Percentiles rank a stretch among this genome's conserved stretches.
phyloP scores from a whole-genome alignment of 2,797 vertebrate genomes.

The Morus bassanus region DNA sequence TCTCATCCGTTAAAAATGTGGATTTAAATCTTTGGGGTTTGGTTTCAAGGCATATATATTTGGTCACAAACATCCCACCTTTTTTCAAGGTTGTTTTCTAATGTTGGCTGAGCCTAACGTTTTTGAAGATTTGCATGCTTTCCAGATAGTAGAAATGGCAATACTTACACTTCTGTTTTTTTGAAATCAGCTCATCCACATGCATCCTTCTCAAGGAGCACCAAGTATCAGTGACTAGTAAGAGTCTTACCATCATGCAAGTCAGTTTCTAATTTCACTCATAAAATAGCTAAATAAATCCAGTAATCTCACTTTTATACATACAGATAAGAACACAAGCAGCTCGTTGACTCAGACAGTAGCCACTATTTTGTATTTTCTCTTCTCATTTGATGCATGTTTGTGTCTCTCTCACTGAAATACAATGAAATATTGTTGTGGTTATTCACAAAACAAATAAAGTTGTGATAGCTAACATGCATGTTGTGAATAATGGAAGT shows the following conservation, averaged over 20 bases:
- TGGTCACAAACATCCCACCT: background rate
- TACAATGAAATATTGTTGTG: background rate
- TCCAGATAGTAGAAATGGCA: background rate
- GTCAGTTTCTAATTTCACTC: constrained; percentile 7
- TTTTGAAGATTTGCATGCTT: background rate
- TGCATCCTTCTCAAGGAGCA: background rate
- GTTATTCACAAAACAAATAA: background rate
- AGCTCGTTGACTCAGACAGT: background rate
- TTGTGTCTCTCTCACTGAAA: background rate
- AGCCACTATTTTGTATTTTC: background rate
- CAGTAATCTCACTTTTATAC: background rate
- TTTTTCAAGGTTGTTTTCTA: background rate
- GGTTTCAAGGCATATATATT: background rate
- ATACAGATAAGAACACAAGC: background rate
- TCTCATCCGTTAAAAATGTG: background rate
- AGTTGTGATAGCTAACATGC: background rate
- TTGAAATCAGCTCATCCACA: background rate
- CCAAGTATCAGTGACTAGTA: background rate
- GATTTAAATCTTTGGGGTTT: background rate
- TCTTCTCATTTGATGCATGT: background rate
- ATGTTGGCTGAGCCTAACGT: background rate
- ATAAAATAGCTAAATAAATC: background rate
- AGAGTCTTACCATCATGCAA: background rate
- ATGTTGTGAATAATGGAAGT: background rate
- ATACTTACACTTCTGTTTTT: background rate